These are phyloP conservation scores for Dione vanillae DNA, from an alignment of 2,888 invertebrate genomes.

Conservation along the genomic window DNA sequence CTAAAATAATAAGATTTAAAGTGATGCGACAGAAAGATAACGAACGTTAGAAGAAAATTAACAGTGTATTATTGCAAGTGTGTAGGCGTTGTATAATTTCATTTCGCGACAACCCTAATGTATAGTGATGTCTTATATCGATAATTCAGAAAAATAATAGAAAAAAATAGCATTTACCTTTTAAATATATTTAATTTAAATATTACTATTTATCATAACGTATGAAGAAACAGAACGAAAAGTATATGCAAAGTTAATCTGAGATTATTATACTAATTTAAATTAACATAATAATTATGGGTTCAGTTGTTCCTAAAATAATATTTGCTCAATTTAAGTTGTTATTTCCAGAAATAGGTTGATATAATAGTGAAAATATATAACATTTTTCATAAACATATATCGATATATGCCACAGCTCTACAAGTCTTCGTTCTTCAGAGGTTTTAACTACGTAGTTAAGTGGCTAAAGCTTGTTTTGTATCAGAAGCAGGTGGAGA, in stretches of 20 bases:
- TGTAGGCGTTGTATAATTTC: slow-evolving; percentile 78
- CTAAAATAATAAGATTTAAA: slow-evolving; percentile 43
- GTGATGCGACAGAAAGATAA: slow-evolving; percentile 44
- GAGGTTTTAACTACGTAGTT: slow-evolving; percentile 62
- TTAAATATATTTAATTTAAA: too few species aligned
- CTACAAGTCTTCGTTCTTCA: slow-evolving; percentile 51
- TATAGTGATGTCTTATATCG: slow-evolving; percentile 60
- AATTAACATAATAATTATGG: too few species aligned
- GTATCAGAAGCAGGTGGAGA: slow-evolving; percentile 57
- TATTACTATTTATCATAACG: too few species aligned
- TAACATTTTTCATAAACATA: neutral
- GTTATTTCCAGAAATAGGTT: too few species aligned
- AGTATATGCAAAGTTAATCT: too few species aligned
- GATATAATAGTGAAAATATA: neutral
- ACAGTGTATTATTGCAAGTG: slow-evolving; percentile 77
- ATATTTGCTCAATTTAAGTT: too few species aligned
- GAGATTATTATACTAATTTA: too few species aligned
- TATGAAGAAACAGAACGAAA: too few species aligned
- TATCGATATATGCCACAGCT: slow-evolving; percentile 25
- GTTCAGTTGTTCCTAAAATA: too few species aligned
- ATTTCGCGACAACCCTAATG: slow-evolving; percentile 76
- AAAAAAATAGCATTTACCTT: too few species aligned
- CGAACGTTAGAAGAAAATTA: slow-evolving; percentile 63
- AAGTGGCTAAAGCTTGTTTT: slow-evolving; percentile 63
- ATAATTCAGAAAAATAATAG: slow-evolving; percentile 30